Percentiles rank a stretch among this genome's conserved stretches.
Conservation (phyloP, 1,140 invertebrate genomes). For the Solen grandis region DNA sequence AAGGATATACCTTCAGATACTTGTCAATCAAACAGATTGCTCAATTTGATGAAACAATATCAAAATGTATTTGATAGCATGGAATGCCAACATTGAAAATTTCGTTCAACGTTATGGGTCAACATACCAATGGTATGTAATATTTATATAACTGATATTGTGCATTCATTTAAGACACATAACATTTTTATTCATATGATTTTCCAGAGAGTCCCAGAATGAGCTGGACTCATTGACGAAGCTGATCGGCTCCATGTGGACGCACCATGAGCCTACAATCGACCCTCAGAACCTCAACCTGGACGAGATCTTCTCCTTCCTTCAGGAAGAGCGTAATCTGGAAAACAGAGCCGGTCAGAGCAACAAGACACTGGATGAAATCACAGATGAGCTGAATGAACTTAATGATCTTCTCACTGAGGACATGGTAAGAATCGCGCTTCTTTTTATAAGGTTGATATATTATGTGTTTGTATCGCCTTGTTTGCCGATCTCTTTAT, state of each 20-base stretch:
- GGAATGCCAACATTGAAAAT: no score
- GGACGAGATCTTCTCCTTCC: constrained; percentile 96
- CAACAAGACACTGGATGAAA: constrained; percentile 68
- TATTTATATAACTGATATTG: no score
- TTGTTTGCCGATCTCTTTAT: no score
- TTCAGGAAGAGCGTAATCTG: constrained; percentile 85
- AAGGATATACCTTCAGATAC: no score
- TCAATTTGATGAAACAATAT: no score
- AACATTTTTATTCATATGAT: constrained; percentile 36
- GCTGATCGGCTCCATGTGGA: constrained; percentile 89
- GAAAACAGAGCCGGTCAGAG: constrained; percentile 44
- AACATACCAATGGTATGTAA: no score
- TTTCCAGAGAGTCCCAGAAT: constrained; percentile 86
- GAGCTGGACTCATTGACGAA: constrained; percentile 88
- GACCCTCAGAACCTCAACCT: constrained; percentile 90
- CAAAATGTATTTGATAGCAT: no score
- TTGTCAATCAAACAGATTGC: no score
- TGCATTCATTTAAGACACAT: background rate
- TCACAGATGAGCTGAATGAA: constrained; percentile 72
- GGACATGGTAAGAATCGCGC: constrained; percentile 61
- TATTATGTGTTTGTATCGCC: no score
- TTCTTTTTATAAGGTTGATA: no score
- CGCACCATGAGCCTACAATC: constrained; percentile 81
- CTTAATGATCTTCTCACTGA: constrained; percentile 68
- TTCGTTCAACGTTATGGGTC: no score